Evolutionary conservation across 2,888 invertebrate species (phyloP).

Genomic region (Xestoiulus laeticollis): DNA sequence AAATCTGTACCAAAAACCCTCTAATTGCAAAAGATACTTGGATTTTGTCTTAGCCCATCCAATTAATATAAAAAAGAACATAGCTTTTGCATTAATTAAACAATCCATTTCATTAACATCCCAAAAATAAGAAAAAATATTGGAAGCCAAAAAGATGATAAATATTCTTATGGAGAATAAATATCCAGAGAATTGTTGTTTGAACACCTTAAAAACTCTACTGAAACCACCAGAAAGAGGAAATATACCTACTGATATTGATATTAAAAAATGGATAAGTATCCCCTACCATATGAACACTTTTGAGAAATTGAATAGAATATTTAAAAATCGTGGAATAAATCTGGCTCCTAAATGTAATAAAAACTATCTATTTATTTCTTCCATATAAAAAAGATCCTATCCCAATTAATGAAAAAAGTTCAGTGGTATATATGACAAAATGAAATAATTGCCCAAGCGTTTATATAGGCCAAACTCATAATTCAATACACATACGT

Average conservation of each 20-base stretch:
- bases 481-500: neutral
- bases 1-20: neutral
- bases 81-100: too few relatives aligned
- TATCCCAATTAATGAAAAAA: neutral
- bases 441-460: neutral
- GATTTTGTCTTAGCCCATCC: neutral
- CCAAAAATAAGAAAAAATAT: neutral
- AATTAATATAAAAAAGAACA: too few relatives aligned
- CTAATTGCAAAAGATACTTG: neutral
- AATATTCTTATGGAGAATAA: neutral
- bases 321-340: neutral
- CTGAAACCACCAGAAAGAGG: too few relatives aligned
- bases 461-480: neutral
- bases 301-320: too few relatives aligned
- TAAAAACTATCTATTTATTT: neutral
- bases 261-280: too few relatives aligned
- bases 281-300: too few relatives aligned
- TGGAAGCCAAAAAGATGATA: neutral
- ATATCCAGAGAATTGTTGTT: neutral
- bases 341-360: neutral
- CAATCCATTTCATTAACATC: too few relatives aligned
- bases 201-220: too few relatives aligned
- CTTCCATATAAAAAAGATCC: neutral
- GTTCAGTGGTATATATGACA: neutral
- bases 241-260: too few relatives aligned